Conservation (phyloP, 2,888 invertebrate species). For the Aphodius granarius region DNA sequence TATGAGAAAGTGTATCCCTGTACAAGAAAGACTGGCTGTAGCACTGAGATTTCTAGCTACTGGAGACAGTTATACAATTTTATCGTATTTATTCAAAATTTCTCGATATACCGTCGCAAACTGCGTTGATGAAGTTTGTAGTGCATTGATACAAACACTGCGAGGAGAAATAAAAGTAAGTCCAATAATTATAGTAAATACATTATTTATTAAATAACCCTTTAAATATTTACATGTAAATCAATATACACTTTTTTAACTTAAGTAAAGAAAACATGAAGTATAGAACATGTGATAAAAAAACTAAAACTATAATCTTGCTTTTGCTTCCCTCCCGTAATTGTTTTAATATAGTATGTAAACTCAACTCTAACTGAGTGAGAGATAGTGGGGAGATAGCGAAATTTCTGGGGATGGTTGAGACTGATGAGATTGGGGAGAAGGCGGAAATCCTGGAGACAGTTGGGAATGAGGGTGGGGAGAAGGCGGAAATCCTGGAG, state of each 20-base stretch:
- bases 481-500: neutral
- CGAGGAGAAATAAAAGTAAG: conserved; percentile 10
- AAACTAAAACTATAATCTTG: neutral
- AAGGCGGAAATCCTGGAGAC: neutral
- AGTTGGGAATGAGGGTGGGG: neutral
- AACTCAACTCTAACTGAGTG: neutral
- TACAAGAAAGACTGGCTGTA: conserved; percentile 32
- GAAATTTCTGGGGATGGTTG: neutral
- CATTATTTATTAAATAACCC: neutral
- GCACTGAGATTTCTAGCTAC: conserved; percentile 34
- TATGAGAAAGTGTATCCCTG: conserved; percentile 32
- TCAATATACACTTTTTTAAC: neutral
- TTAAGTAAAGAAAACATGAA: neutral
- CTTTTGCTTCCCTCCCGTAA: neutral
- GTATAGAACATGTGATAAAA: neutral
- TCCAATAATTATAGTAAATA: neutral
- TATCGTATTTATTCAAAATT: conserved; percentile 36
- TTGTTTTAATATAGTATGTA: neutral
- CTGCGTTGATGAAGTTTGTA: conserved; percentile 31
- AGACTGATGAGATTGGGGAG: no score
- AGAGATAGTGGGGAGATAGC: neutral
- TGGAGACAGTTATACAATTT: conserved; percentile 34
- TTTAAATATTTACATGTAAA: neutral
- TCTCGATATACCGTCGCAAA: conserved; percentile 30
- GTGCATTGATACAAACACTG: conserved; percentile 20